These are phyloP conservation scores for Avahi laniger DNA, from an alignment of 2,797 vertebrate genomes.

Conservation along the genomic window DNA sequence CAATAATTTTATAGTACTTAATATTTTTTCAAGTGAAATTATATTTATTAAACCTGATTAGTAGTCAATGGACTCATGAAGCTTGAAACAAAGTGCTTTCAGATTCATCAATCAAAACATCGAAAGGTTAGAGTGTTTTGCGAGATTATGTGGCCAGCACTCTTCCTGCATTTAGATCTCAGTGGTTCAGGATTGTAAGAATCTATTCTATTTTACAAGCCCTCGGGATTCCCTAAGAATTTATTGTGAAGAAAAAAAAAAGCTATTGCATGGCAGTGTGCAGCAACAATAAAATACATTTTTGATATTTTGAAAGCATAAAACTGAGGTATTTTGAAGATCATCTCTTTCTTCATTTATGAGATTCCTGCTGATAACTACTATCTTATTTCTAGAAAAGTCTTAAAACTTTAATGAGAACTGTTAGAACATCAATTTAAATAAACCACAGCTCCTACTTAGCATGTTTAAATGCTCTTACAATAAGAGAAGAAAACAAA, in stretches of 20 bases:
- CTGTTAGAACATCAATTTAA: background rate
- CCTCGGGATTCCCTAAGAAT: background rate
- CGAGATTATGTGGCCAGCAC: background rate
- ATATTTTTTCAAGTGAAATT: conserved; percentile 50
- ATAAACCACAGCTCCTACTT: background rate
- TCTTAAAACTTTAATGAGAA: conserved; percentile 26
- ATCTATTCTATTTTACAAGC: background rate
- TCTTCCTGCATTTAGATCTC: background rate
- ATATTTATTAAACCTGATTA: conserved; percentile 45
- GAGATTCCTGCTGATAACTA: background rate
- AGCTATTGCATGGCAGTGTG: background rate
- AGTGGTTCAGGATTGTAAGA: background rate
- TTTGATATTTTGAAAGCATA: conserved; percentile 28
- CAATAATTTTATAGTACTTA: conserved; percentile 43
- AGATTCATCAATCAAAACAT: conserved; percentile 48
- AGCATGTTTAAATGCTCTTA: background rate
- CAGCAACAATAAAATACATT: background rate
- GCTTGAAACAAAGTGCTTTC: conserved; percentile 34
- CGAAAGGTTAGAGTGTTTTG: background rate
- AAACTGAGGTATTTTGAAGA: background rate
- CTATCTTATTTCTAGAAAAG: background rate
- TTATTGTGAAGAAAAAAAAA: background rate
- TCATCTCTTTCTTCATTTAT: background rate
- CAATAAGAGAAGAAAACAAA: background rate
- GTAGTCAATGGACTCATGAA: conserved; percentile 8